A percentile compares a stretch with the other conserved stretches of the same genome.
Evolutionary conservation across 2,888 invertebrate genomes (phyloP).

Genomic region (Dicyrtomina minuta): DNA sequence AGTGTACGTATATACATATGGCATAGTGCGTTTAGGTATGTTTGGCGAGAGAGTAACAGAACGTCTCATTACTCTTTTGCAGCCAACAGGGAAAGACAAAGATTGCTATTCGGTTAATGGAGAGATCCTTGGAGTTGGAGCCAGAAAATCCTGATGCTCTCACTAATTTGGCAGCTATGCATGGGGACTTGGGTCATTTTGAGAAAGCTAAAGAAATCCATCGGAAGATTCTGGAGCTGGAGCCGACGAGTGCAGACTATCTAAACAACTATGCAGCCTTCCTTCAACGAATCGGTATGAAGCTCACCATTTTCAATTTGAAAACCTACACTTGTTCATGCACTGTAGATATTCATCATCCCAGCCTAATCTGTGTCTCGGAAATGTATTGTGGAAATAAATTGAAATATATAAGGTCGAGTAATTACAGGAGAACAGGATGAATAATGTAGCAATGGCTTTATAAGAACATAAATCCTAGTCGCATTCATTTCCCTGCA

Average conservation of each 20-base stretch:
- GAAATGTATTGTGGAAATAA: neutral
- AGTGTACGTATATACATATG: no score
- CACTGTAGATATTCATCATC: no score
- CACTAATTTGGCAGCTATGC: constrained; percentile 53
- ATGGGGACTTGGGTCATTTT: constrained; percentile 49
- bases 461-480: no score
- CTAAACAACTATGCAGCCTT: constrained; percentile 72
- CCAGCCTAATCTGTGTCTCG: neutral
- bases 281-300: constrained; percentile 61
- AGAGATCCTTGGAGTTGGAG: constrained; percentile 51
- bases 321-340: no score
- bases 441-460: neutral
- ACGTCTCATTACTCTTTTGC: neutral
- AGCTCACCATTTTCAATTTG: neutral
- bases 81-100: constrained; percentile 52
- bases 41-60: no score
- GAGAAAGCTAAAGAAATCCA: constrained; percentile 49
- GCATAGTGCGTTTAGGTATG: no score
- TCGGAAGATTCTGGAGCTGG: constrained; percentile 57
- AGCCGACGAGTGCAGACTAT: constrained; percentile 70
- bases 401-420: neutral
- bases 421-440: neutral
- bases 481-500: no score
- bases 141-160: constrained; percentile 51
- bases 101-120: constrained; percentile 51